These are phyloP conservation scores for Acipenser transmontanus DNA, from an alignment of 2,797 vertebrate genomes.

Conservation along the genomic window DNA sequence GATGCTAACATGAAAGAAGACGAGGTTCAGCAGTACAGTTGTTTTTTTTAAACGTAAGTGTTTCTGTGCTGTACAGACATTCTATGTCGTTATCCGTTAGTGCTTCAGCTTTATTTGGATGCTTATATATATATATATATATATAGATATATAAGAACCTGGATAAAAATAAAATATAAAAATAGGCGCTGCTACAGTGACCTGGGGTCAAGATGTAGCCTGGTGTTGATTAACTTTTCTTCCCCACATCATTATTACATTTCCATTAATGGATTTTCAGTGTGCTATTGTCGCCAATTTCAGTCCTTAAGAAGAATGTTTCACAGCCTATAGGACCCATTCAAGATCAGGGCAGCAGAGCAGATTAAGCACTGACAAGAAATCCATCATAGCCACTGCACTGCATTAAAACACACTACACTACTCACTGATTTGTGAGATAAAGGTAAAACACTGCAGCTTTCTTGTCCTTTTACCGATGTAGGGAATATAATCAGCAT, in stretches of 20 bases:
- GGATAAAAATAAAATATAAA: too few relatives aligned
- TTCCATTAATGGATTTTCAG: slow-evolving; percentile 48
- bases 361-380: slow-evolving; percentile 50
- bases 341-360: slow-evolving; percentile 34
- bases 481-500: too few relatives aligned
- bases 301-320: slow-evolving; percentile 29
- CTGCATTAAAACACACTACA: slow-evolving; percentile 14
- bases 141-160: too few relatives aligned
- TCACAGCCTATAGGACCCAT: slow-evolving; percentile 10
- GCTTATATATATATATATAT: too few relatives aligned
- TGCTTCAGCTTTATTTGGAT: too few relatives aligned
- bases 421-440: slow-evolving; percentile 10
- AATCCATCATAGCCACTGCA: slow-evolving; percentile 38
- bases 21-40: too few relatives aligned
- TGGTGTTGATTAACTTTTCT: slow-evolving; percentile 17
- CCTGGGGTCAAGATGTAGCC: background rate
- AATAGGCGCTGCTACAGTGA: background rate
- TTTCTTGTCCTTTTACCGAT: too few relatives aligned
- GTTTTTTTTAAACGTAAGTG: too few relatives aligned
- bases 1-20: too few relatives aligned
- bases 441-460: background rate
- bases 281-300: slow-evolving; percentile 36
- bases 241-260: slow-evolving; percentile 29
- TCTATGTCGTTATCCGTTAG: too few relatives aligned
- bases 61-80: too few relatives aligned